phyloP scores from a whole-genome alignment of 2,888 invertebrate species.

The Tridacna crocea region DNA sequence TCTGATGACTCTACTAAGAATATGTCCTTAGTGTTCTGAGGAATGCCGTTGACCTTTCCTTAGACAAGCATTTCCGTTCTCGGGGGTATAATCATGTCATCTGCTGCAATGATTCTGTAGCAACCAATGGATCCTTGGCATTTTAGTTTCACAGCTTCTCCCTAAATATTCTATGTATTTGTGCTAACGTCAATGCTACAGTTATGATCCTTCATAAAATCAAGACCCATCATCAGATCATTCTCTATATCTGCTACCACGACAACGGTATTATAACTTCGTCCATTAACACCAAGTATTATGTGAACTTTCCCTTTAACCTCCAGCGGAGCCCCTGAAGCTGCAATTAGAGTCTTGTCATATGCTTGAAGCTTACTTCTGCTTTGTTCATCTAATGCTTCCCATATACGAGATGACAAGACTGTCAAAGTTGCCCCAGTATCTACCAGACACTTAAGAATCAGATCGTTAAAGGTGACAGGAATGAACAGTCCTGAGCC shows the following conservation, averaged over 20 bases:
- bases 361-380: neutral
- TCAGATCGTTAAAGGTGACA: neutral
- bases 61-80: conserved; percentile 5
- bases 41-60: neutral
- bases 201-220: conserved; percentile 24
- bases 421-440: conserved; percentile 15
- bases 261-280: conserved; percentile 8
- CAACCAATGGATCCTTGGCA: conserved; percentile 14
- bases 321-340: neutral
- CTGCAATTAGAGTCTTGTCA: conserved; percentile 9
- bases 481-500: conserved; percentile 11
- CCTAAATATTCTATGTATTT: conserved; percentile 3
- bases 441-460: neutral
- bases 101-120: conserved; percentile 15
- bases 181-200: conserved; percentile 22
- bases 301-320: conserved; percentile 8
- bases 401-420: conserved; percentile 3
- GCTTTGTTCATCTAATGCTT: neutral
- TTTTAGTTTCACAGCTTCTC: neutral
- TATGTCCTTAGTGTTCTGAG: neutral
- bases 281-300: neutral
- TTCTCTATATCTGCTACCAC: conserved; percentile 30
- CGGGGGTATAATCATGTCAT: neutral
- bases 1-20: neutral
- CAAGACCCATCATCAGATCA: conserved; percentile 33